Conservation (phyloP, 2,888 invertebrate genomes). For the Dryomyza anilis region DNA sequence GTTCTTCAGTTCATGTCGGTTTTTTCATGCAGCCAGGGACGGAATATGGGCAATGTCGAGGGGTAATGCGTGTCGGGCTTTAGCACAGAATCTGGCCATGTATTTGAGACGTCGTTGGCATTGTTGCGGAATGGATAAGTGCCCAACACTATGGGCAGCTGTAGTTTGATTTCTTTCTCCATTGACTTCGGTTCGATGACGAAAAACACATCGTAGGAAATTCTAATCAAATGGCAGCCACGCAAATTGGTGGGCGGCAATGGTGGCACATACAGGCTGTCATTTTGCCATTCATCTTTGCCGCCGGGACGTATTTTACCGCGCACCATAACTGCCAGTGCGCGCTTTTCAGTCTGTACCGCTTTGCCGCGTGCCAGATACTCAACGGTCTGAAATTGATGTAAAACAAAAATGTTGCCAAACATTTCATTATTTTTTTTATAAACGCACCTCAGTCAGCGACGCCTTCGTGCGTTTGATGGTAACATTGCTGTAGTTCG, state of each 20-base stretch:
- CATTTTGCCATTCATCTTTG: constrained; percentile 84
- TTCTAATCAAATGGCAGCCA: constrained; percentile 91
- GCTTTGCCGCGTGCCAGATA: constrained; percentile 86
- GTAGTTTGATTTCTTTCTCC: constrained; percentile 89
- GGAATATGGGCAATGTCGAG: constrained; percentile 86
- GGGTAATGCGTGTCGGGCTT: constrained; percentile 91
- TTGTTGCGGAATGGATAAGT: constrained; percentile 83
- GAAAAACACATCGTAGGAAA: constrained; percentile 92
- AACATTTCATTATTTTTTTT: too few species aligned
- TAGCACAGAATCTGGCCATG: constrained; percentile 66
- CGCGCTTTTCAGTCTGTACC: constrained; percentile 84
- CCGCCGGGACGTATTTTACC: constrained; percentile 83
- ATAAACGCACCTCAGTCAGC: constrained; percentile 66
- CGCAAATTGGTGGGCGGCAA: constrained; percentile 92
- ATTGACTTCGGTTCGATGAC: constrained; percentile 89
- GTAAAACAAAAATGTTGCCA: too few species aligned
- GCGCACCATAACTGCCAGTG: constrained; percentile 77
- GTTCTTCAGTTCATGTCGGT: too few species aligned
- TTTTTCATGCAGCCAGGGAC: constrained; percentile 83
- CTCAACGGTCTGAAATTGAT: constrained; percentile 76
- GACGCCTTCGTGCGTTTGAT: constrained; percentile 86
- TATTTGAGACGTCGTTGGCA: constrained; percentile 67
- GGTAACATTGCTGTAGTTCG: constrained; percentile 83
- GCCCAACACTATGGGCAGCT: constrained; percentile 88
- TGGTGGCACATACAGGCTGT: constrained; percentile 90